Evolutionary conservation across 2,113 vertebrate species (phyloP), one percentile per base, ranked within the genome.

Genomic region (Vicugna pacos): DNA sequence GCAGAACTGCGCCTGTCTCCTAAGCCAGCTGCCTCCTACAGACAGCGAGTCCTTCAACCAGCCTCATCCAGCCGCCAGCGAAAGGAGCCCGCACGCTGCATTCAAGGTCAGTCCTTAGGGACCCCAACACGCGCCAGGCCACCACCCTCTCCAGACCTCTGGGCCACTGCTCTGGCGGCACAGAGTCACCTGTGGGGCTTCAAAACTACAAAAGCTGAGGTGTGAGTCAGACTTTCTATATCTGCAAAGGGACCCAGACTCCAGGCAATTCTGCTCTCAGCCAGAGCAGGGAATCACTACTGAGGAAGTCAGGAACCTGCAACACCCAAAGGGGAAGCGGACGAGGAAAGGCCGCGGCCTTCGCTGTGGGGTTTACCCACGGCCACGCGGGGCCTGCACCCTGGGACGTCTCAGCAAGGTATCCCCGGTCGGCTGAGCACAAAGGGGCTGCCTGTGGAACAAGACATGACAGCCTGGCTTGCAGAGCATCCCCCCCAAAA

Each of bases 281-380:
- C 42, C 30, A 14, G 32, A 48, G 46, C 0, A 12, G 28, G 16
- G 15, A 4, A 9, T 7, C 75, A 0, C 5, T 2, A 12, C 52
- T 17, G 30, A 81, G 52, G 17, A 6, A 50, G 56, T 4, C 19
- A 17, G 3, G 6, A 22, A 48, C n/a, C 26, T n/a, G 48, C 6
- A 24, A 15, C 72, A 2, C 8, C 42, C 10, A 22, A 79, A 48
- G 20, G 50, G 42, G 73, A n/a, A 17, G 62, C 1, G 6, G 19
- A 48, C 13, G 12, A 2, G 60, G 42, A n/a, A 11, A 11, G 32
- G 24, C 60, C 28, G 6, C 0, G 0, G n/a, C 35, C 4, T 1
- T 42, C 14, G 5, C 13, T 0, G 83, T 2, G 16, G 60, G 54
- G 16, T 30, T 19, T 8, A 50, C 14, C 35, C 28, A 50, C 4